Evolutionary conservation across 2,888 invertebrate species (phyloP).

Genomic region (Gymnoscelis rufifasciata): DNA sequence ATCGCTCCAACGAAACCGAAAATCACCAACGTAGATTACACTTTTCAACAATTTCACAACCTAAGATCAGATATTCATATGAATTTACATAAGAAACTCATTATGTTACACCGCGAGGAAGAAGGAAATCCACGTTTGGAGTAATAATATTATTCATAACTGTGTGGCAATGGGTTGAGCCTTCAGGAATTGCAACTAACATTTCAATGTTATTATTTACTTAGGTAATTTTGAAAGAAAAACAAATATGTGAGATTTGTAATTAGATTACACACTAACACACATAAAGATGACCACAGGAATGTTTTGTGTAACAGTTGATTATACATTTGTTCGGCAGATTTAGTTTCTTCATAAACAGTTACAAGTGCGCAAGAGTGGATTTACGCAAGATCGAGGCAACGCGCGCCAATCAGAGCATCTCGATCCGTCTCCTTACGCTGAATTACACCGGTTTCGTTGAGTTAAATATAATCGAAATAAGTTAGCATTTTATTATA

Average conservation of each 20-base stretch:
- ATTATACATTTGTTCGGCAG: conserved; percentile 14
- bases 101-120: conserved; percentile 10
- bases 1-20: too few relatives aligned
- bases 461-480: too few relatives aligned
- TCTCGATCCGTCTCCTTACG: conserved; percentile 42
- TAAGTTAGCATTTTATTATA: too few relatives aligned
- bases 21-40: too few relatives aligned
- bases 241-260: background rate
- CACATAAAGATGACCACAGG: conserved; percentile 2
- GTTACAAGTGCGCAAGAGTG: conserved; percentile 37
- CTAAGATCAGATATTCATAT: conserved; percentile 2
- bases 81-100: conserved; percentile 16
- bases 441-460: conserved; percentile 34
- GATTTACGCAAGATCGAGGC: conserved; percentile 43
- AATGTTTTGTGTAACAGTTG: conserved; percentile 11
- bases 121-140: conserved; percentile 5
- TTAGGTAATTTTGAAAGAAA: background rate
- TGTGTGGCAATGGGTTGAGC: conserved; percentile 13
- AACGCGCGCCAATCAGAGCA: conserved; percentile 64
- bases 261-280: background rate
- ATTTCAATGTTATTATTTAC: background rate
- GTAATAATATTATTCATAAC: conserved; percentile 18
- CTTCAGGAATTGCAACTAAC: conserved; percentile 8
- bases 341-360: conserved; percentile 18
- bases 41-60: background rate